phyloP scores from a whole-genome alignment of 2,888 invertebrate genomes.

The Drosophila yooni region DNA sequence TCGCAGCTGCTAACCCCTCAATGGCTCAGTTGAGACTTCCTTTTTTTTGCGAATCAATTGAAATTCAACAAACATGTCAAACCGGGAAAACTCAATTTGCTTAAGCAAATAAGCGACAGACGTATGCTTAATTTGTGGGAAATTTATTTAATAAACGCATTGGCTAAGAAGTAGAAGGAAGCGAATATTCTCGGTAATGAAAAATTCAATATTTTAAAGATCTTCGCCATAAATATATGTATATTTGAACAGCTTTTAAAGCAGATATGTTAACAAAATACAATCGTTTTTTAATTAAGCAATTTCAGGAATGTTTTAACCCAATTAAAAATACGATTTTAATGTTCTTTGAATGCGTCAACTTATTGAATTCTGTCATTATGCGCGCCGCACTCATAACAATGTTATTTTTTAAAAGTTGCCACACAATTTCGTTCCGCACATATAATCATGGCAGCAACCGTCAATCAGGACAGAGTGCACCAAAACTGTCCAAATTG shows the following conservation, averaged over 20 bases:
- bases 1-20: conserved; percentile 8
- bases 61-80: conserved; percentile 47
- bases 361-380: neutral
- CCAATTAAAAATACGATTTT: neutral
- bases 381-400: conserved; percentile 8
- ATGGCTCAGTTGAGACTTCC: neutral
- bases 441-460: conserved; percentile 27
- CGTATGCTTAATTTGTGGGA: conserved; percentile 45
- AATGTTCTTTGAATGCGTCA: neutral
- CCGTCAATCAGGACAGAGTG: conserved; percentile 42
- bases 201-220: neutral
- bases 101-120: conserved; percentile 47
- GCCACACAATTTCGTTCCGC: conserved; percentile 1
- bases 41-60: conserved; percentile 21
- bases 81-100: conserved; percentile 55
- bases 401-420: conserved; percentile 3
- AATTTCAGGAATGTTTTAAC: neutral
- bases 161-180: neutral
- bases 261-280: neutral
- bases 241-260: neutral
- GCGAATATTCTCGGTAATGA: too few species aligned
- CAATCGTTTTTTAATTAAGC: neutral
- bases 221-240: neutral
- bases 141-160: conserved; percentile 46
- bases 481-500: conserved; percentile 59